Percentiles rank a stretch among this genome's conserved stretches.
These are phyloP conservation scores for Nyctibius grandis DNA, from an alignment of 2,797 vertebrate species.

Conservation along the genomic window DNA sequence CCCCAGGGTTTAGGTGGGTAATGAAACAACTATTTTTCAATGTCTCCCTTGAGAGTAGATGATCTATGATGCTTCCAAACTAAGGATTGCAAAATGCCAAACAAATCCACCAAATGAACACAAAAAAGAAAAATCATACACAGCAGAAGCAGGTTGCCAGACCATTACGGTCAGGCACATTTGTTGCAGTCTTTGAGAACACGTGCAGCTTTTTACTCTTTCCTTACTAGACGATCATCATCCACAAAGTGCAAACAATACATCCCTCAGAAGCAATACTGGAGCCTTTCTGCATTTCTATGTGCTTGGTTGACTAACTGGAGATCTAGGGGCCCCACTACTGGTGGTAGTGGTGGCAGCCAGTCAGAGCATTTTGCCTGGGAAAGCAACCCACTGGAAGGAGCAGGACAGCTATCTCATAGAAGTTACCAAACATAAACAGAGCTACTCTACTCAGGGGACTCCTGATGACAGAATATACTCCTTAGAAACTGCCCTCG, in stretches of 20 bases:
- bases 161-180: not conserved
- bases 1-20: constrained; percentile 55
- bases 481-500: not conserved
- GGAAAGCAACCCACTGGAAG: not conserved
- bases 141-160: not conserved
- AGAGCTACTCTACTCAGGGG: not conserved
- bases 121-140: not conserved
- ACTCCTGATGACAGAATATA: not conserved
- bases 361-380: not conserved
- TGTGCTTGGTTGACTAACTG: not conserved
- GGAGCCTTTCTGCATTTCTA: not conserved
- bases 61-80: constrained; percentile 36
- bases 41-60: constrained; percentile 25
- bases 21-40: constrained; percentile 56
- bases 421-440: not conserved
- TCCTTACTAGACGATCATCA: not conserved
- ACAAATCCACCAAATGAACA: not conserved
- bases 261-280: not conserved
- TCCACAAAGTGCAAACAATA: not conserved
- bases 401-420: not conserved
- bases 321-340: not conserved
- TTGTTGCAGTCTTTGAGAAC: not conserved
- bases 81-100: not conserved
- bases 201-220: not conserved
- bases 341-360: not conserved